Base-by-base conservation (phyloP, 1,140 invertebrate genomes). In the Pseudomyrmex cubaensis region DNA sequence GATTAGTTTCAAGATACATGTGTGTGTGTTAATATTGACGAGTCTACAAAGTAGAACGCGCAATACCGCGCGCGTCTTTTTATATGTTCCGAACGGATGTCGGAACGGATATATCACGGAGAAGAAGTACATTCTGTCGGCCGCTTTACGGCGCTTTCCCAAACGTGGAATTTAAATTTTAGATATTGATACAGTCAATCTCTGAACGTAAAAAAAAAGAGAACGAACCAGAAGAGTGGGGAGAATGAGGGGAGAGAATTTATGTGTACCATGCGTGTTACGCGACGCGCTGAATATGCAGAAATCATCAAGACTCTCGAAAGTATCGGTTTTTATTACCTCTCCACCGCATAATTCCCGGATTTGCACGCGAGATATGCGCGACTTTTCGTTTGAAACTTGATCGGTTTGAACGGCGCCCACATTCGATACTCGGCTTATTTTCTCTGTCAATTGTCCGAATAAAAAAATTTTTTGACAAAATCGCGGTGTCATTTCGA, bases 81-180 rank as follows among this genome's bases (percentile, higher is more conserved):
- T 67, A 15, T 50, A 17, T 0, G 1, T 8, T 2, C 7, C 64
- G 63, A 75, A 20, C 20, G 20, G 20, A 64, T 50, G 15, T 50
- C 20, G 15, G 52, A 52, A 52, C 35, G 66, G n/a, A 52, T 35
- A 54, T 35, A 35, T 35, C 22, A 20, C 5, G 12, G 12, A 52
- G 46, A 74, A 61, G 20, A 12, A 48, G 13, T 46, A n/a, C n/a
- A 35, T 13, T 57, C 25, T 5, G 20, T 20, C 35, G 20, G 17
- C 9, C 13, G 62, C 20, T 61, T 61, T 61, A 61, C 7, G 3
- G 46, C 46, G 17, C 44, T 9, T 10, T 54, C 2, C 4, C 12
- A 25, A 12, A 2, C 2, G 35, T 57, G 35, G n/a, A 20, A 80
- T 80, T 80, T 72, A 25, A 78, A 69, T 78, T 78, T 59, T 46